Evolutionary conservation across 2,113 vertebrate genomes (phyloP).

Genomic region (Phaetusa simplex): DNA sequence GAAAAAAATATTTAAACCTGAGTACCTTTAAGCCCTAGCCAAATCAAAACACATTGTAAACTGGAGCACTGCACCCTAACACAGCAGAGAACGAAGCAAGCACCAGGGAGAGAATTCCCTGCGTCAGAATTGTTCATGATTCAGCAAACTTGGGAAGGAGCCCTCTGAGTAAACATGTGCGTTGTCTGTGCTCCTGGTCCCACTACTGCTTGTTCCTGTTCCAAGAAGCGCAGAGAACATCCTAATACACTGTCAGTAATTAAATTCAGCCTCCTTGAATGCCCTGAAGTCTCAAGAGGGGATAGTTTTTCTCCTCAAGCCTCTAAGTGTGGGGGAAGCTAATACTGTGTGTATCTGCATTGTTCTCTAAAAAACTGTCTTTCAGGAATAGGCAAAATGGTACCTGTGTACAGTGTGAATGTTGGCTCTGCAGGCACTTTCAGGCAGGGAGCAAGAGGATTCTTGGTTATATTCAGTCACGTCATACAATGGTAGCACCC

Average conservation of each 20-base stretch:
- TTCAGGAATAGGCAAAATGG: background rate
- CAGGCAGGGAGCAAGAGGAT: background rate
- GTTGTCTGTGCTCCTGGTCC: background rate
- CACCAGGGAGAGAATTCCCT: slow-evolving; percentile 38
- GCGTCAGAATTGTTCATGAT: slow-evolving; percentile 25
- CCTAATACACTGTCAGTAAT: slow-evolving; percentile 9
- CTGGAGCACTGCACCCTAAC: background rate
- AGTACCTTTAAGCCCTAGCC: slow-evolving; percentile 29
- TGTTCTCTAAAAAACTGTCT: background rate
- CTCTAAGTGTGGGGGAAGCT: background rate
- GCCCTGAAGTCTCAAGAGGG: slow-evolving; percentile 11
- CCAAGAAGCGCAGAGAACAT: slow-evolving; percentile 20
- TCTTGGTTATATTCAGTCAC: background rate
- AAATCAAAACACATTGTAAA: slow-evolving; percentile 5
- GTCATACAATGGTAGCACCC: background rate
- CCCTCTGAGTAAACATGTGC: slow-evolving; percentile 25
- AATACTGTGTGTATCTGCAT: background rate
- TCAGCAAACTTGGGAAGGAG: slow-evolving; percentile 57
- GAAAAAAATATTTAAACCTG: slow-evolving; percentile 14
- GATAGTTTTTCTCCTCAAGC: background rate
- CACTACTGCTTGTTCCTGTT: background rate
- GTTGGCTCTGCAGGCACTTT: background rate
- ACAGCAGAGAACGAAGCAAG: background rate
- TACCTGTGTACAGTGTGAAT: background rate
- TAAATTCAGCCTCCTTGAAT: slow-evolving; percentile 47